Base-by-base conservation (phyloP, 1,140 invertebrate genomes). In the Drosophila kikkawai region DNA sequence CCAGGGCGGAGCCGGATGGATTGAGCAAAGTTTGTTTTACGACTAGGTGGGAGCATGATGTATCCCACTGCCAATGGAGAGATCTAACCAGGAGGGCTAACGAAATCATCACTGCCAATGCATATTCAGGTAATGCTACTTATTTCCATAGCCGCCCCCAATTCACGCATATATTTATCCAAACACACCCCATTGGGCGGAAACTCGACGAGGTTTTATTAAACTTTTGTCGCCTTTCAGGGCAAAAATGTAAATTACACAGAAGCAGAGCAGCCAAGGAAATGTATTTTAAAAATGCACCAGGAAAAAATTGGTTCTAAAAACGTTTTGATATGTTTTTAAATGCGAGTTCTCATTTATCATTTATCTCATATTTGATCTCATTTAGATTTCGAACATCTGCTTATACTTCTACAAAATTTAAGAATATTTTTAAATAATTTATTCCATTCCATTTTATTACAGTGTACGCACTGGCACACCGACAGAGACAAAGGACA, bases 191-290 rank as follows among this genome's bases (percentile, higher is more conserved):
- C 63, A 68, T 68, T 45, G 32, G 47, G 37, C 13, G 37, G 50
- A 13, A 67, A 13, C 63, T 34, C n/a, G 11, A n/a, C n/a, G 64
- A 55, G 53, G 76, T 83, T 79, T 86, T 86, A 83, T 87, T 87
- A 86, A 87, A 87, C 79, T 87, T 80, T 73, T 83, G 70, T 68
- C 76, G 66, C 75, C 83, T 86, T 78, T 39, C 45, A 48, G 47
- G 50, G 74, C 68, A 75, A 90, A 90, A 80, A 87, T 84, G 83
- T 78, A 87, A 87, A 87, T 88, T 87, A 80, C 84, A 88, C 77
- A 84, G 56, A 68, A 78, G 63, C 47, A 74, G 77, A 50, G 47
- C 61, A 66, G 53, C 19, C 1, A 19, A 60, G 67, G 60, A 29
- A 29, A 29, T 83, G 67, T 76, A 77, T 80, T 80, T 67, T 56